Percentiles rank a stretch among this genome's conserved stretches.
Evolutionary conservation across 2,113 vertebrate species (phyloP).

Genomic region (Equus quagga): DNA sequence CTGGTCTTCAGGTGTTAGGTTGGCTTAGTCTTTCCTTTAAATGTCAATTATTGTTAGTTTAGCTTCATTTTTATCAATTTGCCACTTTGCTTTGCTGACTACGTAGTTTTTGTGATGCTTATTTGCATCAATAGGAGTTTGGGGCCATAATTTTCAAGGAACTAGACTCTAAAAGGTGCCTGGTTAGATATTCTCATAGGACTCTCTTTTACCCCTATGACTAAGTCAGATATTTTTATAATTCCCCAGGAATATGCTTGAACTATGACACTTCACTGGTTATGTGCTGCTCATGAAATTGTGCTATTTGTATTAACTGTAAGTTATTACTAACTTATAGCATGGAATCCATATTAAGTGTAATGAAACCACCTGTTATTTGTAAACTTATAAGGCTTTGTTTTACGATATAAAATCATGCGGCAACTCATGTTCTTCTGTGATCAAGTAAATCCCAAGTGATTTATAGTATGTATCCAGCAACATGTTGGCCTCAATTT

Average conservation of each 20-base stretch:
- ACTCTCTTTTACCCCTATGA: neutral
- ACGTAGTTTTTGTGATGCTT: neutral
- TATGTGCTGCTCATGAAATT: neutral
- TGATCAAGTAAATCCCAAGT: neutral
- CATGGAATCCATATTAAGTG: neutral
- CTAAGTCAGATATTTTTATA: neutral
- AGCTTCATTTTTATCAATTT: neutral
- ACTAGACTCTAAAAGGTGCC: neutral
- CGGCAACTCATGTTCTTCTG: neutral
- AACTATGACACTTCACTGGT: neutral
- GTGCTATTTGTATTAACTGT: neutral
- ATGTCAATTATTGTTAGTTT: neutral
- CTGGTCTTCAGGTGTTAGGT: neutral
- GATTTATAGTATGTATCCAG: neutral
- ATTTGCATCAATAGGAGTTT: neutral
- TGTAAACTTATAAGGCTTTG: neutral
- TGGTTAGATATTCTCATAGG: neutral
- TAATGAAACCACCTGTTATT: neutral
- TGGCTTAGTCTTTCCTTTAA: conserved; percentile 30
- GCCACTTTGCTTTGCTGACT: neutral
- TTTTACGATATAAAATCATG: neutral
- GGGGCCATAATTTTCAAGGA: neutral
- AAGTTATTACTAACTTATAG: neutral
- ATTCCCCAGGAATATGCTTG: neutral
- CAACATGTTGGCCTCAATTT: neutral